Percentiles rank a stretch among this genome's conserved stretches.
Conservation (phyloP, 2,113 vertebrate genomes). For the Vidua chalybeata region DNA sequence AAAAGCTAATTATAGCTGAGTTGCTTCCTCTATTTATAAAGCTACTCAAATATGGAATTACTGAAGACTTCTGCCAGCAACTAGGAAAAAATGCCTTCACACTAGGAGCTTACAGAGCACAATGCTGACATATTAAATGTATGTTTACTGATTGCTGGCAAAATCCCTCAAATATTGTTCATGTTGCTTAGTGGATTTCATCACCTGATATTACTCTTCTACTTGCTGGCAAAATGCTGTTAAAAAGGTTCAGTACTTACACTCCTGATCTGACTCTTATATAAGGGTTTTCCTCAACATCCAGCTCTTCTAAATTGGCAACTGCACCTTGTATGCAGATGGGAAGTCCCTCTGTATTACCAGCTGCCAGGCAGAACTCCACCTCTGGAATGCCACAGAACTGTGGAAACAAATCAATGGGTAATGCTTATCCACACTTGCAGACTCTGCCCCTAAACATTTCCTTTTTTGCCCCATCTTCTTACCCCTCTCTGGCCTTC, state of each 20-base stretch:
- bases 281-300: constrained; percentile 66
- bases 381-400: constrained; percentile 79
- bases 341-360: constrained; percentile 3
- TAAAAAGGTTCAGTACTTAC: constrained; percentile 67
- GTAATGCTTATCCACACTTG: not conserved
- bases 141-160: not conserved
- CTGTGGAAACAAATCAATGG: constrained; percentile 61
- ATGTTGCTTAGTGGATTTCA: not conserved
- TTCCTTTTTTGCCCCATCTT: not conserved
- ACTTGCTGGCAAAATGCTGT: not conserved
- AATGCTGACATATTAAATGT: not conserved
- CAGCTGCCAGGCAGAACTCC: constrained; percentile 58
- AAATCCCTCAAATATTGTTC: not conserved
- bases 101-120: not conserved
- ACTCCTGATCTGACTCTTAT: constrained; percentile 80
- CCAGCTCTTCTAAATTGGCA: constrained; percentile 72
- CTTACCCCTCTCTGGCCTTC: not conserved
- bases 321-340: constrained; percentile 67
- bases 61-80: not conserved
- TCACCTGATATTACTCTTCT: not conserved
- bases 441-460: not conserved
- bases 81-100: not conserved
- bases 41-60: not conserved
- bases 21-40: constrained; percentile 13
- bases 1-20: not conserved